These are phyloP conservation scores for Plagiodera versicolora DNA, from an alignment of 2,888 invertebrate genomes.

Conservation along the genomic window DNA sequence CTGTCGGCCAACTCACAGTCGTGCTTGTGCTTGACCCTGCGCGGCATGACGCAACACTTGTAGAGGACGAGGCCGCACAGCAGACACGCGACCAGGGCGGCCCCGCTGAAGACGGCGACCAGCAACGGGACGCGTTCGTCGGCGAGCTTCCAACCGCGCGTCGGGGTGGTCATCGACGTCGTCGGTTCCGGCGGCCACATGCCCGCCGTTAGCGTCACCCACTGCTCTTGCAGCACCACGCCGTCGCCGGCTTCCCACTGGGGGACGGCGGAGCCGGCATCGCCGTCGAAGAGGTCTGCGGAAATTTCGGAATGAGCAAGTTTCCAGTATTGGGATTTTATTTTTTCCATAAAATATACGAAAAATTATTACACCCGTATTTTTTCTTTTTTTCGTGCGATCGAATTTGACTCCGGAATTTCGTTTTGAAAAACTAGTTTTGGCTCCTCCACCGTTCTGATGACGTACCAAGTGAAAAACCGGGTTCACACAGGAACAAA, in stretches of 20 bases:
- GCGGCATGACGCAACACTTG: constrained; percentile 71
- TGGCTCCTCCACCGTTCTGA: too few species aligned
- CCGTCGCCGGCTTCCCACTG: constrained; percentile 38
- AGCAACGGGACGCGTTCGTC: constrained; percentile 56
- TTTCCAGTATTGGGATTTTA: too few species aligned
- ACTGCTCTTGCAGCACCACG: constrained; percentile 56
- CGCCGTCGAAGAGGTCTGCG: constrained; percentile 40
- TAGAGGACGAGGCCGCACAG: constrained; percentile 66
- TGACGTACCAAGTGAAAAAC: too few species aligned
- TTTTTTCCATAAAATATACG: too few species aligned
- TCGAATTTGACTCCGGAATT: too few species aligned
- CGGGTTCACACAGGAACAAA: too few species aligned
- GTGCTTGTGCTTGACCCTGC: constrained; percentile 70
- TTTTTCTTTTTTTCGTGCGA: too few species aligned
- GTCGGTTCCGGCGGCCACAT: constrained; percentile 56
- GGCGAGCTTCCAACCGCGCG: constrained; percentile 54
- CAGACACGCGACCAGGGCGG: constrained; percentile 66
- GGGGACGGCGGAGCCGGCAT: constrained; percentile 46
- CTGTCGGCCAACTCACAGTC: constrained; percentile 65
- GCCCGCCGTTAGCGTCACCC: constrained; percentile 59
- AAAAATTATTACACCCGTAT: too few species aligned
- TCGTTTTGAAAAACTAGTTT: too few species aligned
- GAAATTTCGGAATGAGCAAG: too few species aligned
- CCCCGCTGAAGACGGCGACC: constrained; percentile 58
- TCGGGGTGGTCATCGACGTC: constrained; percentile 47